Conservation (phyloP, 1,140 invertebrate genomes). For the Charaxes varanes region DNA sequence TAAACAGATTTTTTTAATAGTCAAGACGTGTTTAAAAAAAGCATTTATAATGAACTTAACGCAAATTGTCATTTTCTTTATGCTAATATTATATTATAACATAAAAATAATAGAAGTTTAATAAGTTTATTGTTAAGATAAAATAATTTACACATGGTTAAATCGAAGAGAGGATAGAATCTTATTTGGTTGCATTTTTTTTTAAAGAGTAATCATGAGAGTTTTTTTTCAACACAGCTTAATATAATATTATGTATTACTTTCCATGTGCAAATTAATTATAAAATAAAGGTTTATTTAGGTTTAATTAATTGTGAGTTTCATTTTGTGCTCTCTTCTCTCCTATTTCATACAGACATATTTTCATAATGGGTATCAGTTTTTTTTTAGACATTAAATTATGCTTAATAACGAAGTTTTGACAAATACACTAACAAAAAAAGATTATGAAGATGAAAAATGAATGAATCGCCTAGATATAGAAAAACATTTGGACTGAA, state of each 20-base stretch:
- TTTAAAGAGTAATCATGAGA: conserved; percentile 40
- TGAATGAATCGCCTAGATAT: no score
- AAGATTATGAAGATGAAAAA: no score
- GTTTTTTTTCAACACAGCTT: conserved; percentile 44
- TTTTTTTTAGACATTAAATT: no score
- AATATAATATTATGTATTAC: conserved; percentile 20
- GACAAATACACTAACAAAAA: no score
- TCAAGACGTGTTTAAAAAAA: conserved; percentile 26
- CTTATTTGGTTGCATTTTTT: conserved; percentile 42
- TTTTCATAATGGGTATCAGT: no score
- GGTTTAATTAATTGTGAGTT: conserved; percentile 37
- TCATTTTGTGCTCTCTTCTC: conserved; percentile 18
- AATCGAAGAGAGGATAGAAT: conserved; percentile 51
- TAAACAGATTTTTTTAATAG: conserved; percentile 25
- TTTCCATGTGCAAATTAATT: conserved; percentile 52
- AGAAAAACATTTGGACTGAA: no score
- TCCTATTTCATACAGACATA: no score
- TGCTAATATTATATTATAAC: conserved; percentile 17
- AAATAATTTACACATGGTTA: conserved; percentile 26
- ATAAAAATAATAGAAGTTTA: conserved; percentile 25
- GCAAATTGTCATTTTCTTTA: conserved; percentile 20
- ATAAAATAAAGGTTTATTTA: conserved; percentile 62
- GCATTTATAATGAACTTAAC: conserved; percentile 28
- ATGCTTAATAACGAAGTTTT: no score
- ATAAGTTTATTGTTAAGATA: conserved; percentile 30